Evolutionary conservation across 2,797 vertebrate species (phyloP), one percentile per base, ranked within the genome.

Genomic region (Rhinella marina): DNA sequence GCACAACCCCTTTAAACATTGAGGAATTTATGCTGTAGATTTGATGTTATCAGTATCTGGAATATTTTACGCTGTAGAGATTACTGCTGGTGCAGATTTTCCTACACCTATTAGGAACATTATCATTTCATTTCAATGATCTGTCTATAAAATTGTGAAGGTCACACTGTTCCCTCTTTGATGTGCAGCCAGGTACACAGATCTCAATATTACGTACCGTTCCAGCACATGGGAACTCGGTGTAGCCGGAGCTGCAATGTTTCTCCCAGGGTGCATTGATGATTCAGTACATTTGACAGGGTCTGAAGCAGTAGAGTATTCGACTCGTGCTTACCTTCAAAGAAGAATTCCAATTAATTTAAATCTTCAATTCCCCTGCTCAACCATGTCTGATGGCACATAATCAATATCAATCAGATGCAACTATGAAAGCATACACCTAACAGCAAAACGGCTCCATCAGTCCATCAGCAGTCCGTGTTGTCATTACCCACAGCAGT

Each of bases 361-460:
- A 79, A 86, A 82, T 78, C 59, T 77, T 82, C 32, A 72, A 68
- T 77, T 86, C 73, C 59, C 52, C 64, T 50, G 54, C 61, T 70
- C 68, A 62, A 21, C 70, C 25, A 57, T 79, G 81, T 86, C 80
- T 78, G 56, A 83, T 79, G 88, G 59, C 84, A 86, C 72, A 62
- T 78, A 86, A 76, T 89, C 85, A 82, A 89, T 89, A 86, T 32
- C 85, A 86, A 89, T 89, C 85, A 85, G 50, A 83, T 83, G 76
- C 32, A 86, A 73, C 61, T 79, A 54, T 57, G 23, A 62, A 64
- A 59, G 25, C 52, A 82, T 72, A 82, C 81, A 57, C 48, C 84
- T 62, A 88, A 19, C n/a, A 57, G 64, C 83, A 56, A 41, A 17
- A 25, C 32, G 16, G 32, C 72, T 76, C 78, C n/a, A 41, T 76